Conservation (phyloP, 1,140 invertebrate genomes). For the Drosophila kanapiae region DNA sequence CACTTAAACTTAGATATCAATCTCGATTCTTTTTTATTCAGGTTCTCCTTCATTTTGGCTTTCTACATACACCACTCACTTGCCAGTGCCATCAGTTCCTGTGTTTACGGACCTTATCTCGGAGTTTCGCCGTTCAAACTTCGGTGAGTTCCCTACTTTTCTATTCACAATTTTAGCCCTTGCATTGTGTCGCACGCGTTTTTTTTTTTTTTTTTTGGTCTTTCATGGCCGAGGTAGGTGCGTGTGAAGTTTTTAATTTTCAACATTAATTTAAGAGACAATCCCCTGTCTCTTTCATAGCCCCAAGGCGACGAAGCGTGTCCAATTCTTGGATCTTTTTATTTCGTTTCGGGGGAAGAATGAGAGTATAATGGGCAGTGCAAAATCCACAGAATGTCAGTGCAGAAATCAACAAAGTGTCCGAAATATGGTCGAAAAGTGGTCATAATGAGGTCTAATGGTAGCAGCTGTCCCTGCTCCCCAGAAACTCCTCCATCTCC, state of each 20-base stretch:
- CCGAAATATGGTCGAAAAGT: conserved; percentile 24
- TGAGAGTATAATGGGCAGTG: conserved; percentile 19
- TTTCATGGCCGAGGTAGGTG: conserved; percentile 49
- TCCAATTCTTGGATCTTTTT: conserved; percentile 8
- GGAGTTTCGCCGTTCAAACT: conserved; percentile 66
- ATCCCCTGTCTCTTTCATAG: conserved; percentile 43
- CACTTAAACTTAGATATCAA: conserved; percentile 21
- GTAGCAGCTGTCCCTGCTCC: conserved; percentile 40
- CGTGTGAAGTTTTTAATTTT: conserved; percentile 82
- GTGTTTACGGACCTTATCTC: conserved; percentile 53
- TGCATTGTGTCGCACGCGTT: conserved; percentile 1
- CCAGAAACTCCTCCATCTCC: background rate
- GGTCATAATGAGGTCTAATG: conserved; percentile 66
- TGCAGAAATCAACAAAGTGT: conserved; percentile 72
- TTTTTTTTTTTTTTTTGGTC: too few species aligned
- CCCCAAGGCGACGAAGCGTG: conserved; percentile 68
- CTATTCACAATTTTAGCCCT: background rate
- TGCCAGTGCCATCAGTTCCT: background rate
- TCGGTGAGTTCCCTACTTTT: conserved; percentile 21
- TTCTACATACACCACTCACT: background rate
- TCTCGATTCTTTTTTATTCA: conserved; percentile 4
- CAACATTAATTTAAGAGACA: conserved; percentile 79
- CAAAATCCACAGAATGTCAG: conserved; percentile 60
- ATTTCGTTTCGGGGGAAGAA: background rate
- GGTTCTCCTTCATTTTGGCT: conserved; percentile 11